These are phyloP conservation scores for Harpagoxenus sublaevis DNA, from an alignment of 2,888 invertebrate species.

Conservation along the genomic window DNA sequence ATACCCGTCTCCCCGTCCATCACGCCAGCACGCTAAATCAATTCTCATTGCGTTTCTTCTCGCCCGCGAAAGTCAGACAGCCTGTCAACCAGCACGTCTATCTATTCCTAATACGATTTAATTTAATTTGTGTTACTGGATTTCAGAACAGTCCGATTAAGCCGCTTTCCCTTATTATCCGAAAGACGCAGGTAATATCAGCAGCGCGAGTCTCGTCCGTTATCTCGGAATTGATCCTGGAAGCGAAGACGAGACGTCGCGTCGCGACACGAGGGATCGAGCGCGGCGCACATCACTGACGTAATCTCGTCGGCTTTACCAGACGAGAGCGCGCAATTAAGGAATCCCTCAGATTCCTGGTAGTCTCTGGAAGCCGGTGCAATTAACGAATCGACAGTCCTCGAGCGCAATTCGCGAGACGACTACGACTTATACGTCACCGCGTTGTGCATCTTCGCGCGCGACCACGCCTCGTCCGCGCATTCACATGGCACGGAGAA, in stretches of 20 bases:
- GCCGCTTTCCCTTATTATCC: neutral
- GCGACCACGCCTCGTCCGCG: conserved; percentile 38
- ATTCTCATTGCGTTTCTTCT: neutral
- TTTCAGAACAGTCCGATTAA: neutral
- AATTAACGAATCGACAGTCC: conserved; percentile 85
- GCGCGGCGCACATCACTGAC: neutral
- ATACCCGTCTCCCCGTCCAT: neutral
- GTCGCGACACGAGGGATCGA: neutral
- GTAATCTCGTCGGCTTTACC: conserved; percentile 53
- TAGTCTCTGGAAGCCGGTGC: conserved; percentile 77
- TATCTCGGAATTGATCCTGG: neutral
- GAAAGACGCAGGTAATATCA: neutral
- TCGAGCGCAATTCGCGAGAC: conserved; percentile 75
- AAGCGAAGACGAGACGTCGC: neutral
- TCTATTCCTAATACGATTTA: neutral
- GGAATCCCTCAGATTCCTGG: conserved; percentile 84
- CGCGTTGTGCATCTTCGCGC: conserved; percentile 46
- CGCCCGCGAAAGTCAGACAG: neutral
- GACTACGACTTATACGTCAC: conserved; percentile 67
- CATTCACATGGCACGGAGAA: conserved; percentile 20
- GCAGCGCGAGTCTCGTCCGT: neutral
- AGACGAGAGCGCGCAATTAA: conserved; percentile 80
- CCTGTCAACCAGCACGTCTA: neutral
- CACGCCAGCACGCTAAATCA: neutral
- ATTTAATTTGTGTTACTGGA: neutral